Percentiles rank a stretch among this genome's conserved stretches.
Conservation (phyloP, 2,888 invertebrate species). For the Mayetiola destructor region DNA sequence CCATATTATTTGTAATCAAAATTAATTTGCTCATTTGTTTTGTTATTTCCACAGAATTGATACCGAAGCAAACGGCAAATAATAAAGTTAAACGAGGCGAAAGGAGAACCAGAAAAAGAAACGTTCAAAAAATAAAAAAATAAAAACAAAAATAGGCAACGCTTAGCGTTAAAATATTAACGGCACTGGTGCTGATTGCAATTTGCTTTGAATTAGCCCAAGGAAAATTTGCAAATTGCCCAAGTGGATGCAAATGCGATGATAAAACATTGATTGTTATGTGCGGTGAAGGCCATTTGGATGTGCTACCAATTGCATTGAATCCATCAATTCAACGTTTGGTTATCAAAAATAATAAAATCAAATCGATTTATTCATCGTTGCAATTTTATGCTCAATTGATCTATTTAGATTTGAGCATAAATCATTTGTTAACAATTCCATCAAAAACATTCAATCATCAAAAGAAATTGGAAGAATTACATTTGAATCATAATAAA, state of each 20-base stretch:
- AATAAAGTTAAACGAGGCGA: too few species aligned
- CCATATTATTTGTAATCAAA: too few species aligned
- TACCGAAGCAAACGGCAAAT: too few species aligned
- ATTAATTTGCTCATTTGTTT: too few species aligned
- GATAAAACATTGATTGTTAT: slow-evolving; percentile 76
- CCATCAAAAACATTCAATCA: slow-evolving; percentile 64
- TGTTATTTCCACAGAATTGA: too few species aligned
- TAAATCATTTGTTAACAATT: slow-evolving; percentile 69
- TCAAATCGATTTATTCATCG: slow-evolving; percentile 76
- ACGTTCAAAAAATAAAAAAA: neutral
- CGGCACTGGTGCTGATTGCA: neutral
- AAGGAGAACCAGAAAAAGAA: too few species aligned
- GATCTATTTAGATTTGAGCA: slow-evolving; percentile 70
- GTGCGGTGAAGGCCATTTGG: slow-evolving; percentile 72
- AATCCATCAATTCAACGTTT: slow-evolving; percentile 81
- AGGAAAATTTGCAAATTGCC: slow-evolving; percentile 52
- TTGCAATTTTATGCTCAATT: slow-evolving; percentile 78
- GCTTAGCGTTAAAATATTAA: neutral
- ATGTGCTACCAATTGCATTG: slow-evolving; percentile 77
- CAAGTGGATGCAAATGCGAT: slow-evolving; percentile 75
- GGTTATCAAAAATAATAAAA: slow-evolving; percentile 70
- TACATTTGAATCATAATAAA: slow-evolving; percentile 74
- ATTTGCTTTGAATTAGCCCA: neutral
- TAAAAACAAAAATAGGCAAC: neutral
- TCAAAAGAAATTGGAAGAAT: slow-evolving; percentile 66